Evolutionary conservation across 2,797 vertebrate genomes (phyloP), one percentile per base, ranked within the genome.

Genomic region (Hybognathus amarus): DNA sequence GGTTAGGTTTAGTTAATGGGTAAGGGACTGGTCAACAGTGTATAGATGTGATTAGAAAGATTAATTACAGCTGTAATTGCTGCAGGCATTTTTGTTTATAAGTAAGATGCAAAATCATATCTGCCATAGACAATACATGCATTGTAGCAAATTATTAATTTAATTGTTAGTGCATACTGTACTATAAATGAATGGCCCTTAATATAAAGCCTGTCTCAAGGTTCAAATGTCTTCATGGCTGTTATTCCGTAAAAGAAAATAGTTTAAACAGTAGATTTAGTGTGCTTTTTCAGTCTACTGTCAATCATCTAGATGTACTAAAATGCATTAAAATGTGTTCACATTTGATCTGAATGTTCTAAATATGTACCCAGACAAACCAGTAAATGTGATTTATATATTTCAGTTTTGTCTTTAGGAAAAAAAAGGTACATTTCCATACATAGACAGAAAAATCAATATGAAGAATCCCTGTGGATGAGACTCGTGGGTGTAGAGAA

Each of bases 401-500:
- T 36, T 15, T 38, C 15, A 30, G 10, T 8, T 61, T 59, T 30
- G 20, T 45, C 38, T 13, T 15, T 8, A 64, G 30, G 30, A 78
- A 24, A 56, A 63, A 63, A 30, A 20, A 5, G 36, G 17, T 42
- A 63, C 27, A 63, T 63, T 61, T 27, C 18, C 63, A 68, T 67
- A 22, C 42, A 52, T 66, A 30, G 17, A 74, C 42, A 54, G 71
- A 64, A 22, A 68, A 77, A 77, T 83, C 81, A 47, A 77, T 83
- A 59, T 8, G 64, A 45, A 33, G 50, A 42, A 68, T 83, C 81
- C 73, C 73, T 40, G 56, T 71, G 66, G 75, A 83, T 22, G 54
- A 78, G 76, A 77, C 82, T 52, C 52, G 50, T 73, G 79, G 67
- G 30, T 64, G 74, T 20, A 71, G 12, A 71, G 76, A 76, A 64